These are phyloP conservation scores for Amphimedon queenslandica DNA, from an alignment of 37 sponge, comb jelly and placozoan genomes.

Conservation along the genomic window DNA sequence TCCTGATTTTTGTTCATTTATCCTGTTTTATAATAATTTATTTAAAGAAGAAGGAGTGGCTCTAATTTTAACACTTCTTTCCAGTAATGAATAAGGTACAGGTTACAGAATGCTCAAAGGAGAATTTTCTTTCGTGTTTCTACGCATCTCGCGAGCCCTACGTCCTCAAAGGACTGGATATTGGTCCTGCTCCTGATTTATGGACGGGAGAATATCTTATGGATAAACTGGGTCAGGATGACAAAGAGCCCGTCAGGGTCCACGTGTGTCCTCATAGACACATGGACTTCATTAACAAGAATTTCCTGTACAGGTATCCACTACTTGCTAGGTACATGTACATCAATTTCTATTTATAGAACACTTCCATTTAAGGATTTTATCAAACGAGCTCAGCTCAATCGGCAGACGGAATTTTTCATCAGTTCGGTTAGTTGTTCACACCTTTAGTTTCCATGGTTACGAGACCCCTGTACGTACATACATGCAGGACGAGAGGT, in stretches of 20 bases:
- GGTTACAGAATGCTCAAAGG: too few species aligned
- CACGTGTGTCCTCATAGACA: slow-evolving; percentile 63
- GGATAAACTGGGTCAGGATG: slow-evolving; percentile 27
- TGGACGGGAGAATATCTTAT: slow-evolving; percentile 79
- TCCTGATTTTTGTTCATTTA: too few species aligned
- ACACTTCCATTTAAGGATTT: slow-evolving; percentile 78
- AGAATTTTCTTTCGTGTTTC: slow-evolving; percentile 29
- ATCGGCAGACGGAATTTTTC: slow-evolving; percentile 45
- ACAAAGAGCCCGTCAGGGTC: slow-evolving; percentile 52
- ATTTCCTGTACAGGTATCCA: slow-evolving; percentile 75
- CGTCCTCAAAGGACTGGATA: slow-evolving; percentile 61
- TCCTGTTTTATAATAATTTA: too few species aligned
- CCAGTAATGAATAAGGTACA: too few species aligned
- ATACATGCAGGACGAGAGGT: slow-evolving; percentile 64
- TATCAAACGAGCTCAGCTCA: slow-evolving; percentile 42
- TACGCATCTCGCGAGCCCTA: slow-evolving; percentile 46
- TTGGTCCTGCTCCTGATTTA: slow-evolving; percentile 52
- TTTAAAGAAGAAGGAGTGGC: too few species aligned
- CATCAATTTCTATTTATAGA: slow-evolving; percentile 20
- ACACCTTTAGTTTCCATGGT: neutral
- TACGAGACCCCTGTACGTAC: neutral
- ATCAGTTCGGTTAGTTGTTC: slow-evolving; percentile 33
- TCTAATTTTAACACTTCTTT: too few species aligned
- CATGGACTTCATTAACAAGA: slow-evolving; percentile 85
- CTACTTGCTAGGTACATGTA: neutral